phyloP scores from a whole-genome alignment of 2,797 vertebrate species.

The Hybognathus amarus region DNA sequence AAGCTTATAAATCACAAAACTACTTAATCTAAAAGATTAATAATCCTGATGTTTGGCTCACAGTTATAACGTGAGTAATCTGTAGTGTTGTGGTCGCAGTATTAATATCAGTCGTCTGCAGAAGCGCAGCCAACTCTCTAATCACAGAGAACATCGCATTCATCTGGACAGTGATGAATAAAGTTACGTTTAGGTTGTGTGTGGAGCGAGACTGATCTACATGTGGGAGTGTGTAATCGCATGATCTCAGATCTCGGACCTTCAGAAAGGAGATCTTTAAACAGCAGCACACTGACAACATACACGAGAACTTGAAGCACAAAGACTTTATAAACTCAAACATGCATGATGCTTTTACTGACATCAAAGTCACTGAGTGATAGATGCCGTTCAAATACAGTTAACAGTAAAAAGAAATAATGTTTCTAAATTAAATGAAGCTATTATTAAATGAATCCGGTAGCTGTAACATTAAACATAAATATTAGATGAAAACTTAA shows the following conservation, averaged over 20 bases:
- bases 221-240: not conserved
- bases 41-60: conserved; percentile 26
- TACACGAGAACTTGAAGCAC: conserved; percentile 17
- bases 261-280: conserved; percentile 35
- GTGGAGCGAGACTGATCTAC: conserved; percentile 5
- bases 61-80: conserved; percentile 42
- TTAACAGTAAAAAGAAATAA: not conserved
- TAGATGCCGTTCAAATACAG: not conserved
- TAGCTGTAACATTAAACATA: not conserved
- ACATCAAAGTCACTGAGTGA: too few relatives aligned
- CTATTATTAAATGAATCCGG: not conserved
- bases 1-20: not conserved
- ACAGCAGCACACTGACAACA: not conserved
- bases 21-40: conserved; percentile 3
- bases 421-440: not conserved
- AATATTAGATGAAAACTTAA: not conserved
- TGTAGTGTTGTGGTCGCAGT: conserved; percentile 14
- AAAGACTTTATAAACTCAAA: too few relatives aligned
- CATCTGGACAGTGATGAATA: conserved; percentile 52
- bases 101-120: conserved; percentile 28
- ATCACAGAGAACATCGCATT: conserved; percentile 46
- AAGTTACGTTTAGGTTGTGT: conserved; percentile 41
- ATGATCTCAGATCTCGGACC: conserved; percentile 21
- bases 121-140: conserved; percentile 50
- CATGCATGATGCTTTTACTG: too few relatives aligned